Evolutionary conservation across 2,797 vertebrate species (phyloP).

Genomic region (Huso huso): DNA sequence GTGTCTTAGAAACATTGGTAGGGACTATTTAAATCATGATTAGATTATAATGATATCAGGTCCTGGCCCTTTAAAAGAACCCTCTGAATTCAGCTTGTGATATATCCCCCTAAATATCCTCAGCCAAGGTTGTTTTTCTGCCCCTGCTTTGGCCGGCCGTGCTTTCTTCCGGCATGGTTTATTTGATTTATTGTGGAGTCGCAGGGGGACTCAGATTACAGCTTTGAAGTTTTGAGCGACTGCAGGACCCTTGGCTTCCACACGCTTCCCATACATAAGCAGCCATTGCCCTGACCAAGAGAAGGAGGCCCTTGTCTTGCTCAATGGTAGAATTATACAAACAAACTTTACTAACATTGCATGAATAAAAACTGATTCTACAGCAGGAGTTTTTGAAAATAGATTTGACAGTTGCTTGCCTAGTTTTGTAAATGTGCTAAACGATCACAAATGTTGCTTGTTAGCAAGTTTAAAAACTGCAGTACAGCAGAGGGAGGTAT

Average conservation of each 20-base stretch:
- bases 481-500: too few species aligned
- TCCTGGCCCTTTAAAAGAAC: conserved; percentile 9
- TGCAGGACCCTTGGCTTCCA: conserved; percentile 56
- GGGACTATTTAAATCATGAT: too few species aligned
- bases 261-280: conserved; percentile 46
- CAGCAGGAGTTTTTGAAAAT: too few species aligned
- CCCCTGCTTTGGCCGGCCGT: conserved; percentile 24
- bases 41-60: neutral
- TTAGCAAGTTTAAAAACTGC: too few species aligned
- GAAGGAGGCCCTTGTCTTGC: conserved; percentile 39
- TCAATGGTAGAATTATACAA: conserved; percentile 21
- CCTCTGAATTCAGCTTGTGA: neutral
- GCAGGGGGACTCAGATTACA: conserved; percentile 62
- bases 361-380: conserved; percentile 16
- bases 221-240: conserved; percentile 68
- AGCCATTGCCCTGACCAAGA: conserved; percentile 25
- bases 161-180: conserved; percentile 44
- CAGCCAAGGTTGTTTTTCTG: conserved; percentile 28
- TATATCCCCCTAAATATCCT: conserved; percentile 13
- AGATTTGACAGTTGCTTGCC: too few species aligned
- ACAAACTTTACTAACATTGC: conserved; percentile 22
- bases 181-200: conserved; percentile 69
- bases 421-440: too few species aligned
- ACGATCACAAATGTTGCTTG: too few species aligned
- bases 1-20: too few species aligned